Evolutionary conservation across 2,888 invertebrate genomes (phyloP).

Genomic region (Drosophila anomelani): DNA sequence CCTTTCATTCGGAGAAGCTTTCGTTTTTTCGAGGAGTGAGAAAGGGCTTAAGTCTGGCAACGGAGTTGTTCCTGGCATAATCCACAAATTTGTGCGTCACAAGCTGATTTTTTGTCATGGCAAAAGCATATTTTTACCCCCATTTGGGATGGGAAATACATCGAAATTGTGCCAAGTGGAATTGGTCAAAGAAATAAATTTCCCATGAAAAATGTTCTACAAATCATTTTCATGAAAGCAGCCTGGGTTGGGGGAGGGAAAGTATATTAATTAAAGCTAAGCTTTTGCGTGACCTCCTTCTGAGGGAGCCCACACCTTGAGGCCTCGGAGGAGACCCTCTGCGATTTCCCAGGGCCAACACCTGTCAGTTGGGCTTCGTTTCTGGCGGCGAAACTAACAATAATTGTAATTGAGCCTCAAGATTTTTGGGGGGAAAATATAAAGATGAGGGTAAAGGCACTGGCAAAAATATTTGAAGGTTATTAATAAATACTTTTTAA

Average conservation of each 20-base stretch:
- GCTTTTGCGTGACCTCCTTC: conserved; percentile 29
- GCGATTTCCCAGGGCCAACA: conserved; percentile 20
- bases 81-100: conserved; percentile 54
- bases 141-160: conserved; percentile 15
- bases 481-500: neutral
- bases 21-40: conserved; percentile 18
- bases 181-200: conserved; percentile 33
- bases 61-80: conserved; percentile 34
- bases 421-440: neutral
- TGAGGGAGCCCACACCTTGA: conserved; percentile 5
- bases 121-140: conserved; percentile 46
- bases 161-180: conserved; percentile 17
- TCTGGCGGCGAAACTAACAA: conserved; percentile 41
- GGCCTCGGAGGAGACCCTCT: neutral
- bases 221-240: conserved; percentile 24
- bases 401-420: conserved; percentile 67
- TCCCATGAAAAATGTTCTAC: conserved; percentile 16
- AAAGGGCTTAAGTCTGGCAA: conserved; percentile 24
- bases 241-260: neutral
- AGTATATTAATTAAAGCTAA: conserved; percentile 46
- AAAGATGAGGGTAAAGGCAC: neutral
- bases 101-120: conserved; percentile 60
- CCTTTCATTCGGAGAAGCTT: conserved; percentile 23
- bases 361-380: conserved; percentile 58
- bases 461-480: neutral